These are phyloP conservation scores for Drosophila testacea DNA, from an alignment of 2,888 invertebrate genomes.

Conservation along the genomic window DNA sequence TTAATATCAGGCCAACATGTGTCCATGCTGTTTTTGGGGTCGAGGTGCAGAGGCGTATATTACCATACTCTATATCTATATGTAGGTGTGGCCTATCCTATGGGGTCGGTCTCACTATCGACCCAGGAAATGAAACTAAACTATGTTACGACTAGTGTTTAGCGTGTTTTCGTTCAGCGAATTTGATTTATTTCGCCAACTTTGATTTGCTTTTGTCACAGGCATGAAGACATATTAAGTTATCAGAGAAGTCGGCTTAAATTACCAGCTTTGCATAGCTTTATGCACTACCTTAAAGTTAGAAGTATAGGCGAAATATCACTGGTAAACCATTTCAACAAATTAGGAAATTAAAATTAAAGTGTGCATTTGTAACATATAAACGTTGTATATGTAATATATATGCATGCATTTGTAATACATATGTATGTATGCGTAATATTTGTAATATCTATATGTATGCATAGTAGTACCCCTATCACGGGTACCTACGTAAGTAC, in stretches of 20 bases:
- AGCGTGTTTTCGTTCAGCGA: slow-evolving; percentile 7
- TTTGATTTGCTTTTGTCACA: neutral
- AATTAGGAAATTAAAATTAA: too few species aligned
- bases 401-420: too few species aligned
- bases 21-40: slow-evolving; percentile 32
- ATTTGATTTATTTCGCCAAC: slow-evolving; percentile 11
- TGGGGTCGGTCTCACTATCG: slow-evolving; percentile 5
- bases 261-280: too few species aligned
- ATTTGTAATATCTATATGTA: too few species aligned
- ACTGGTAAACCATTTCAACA: too few species aligned
- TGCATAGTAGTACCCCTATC: too few species aligned
- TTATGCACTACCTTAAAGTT: neutral
- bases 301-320: too few species aligned
- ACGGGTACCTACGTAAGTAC: too few species aligned
- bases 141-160: slow-evolving; percentile 13
- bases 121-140: slow-evolving; percentile 38
- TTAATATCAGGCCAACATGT: slow-evolving; percentile 67
- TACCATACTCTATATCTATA: neutral
- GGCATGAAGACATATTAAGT: neutral
- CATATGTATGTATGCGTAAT: too few species aligned
- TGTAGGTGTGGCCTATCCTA: slow-evolving; percentile 40
- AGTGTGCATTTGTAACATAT: too few species aligned
- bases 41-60: slow-evolving; percentile 25
- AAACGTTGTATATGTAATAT: too few species aligned
- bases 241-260: neutral